Conservation (phyloP, 53 echinoderm and acorn worm genomes). For the Holothuria leucospilota region DNA sequence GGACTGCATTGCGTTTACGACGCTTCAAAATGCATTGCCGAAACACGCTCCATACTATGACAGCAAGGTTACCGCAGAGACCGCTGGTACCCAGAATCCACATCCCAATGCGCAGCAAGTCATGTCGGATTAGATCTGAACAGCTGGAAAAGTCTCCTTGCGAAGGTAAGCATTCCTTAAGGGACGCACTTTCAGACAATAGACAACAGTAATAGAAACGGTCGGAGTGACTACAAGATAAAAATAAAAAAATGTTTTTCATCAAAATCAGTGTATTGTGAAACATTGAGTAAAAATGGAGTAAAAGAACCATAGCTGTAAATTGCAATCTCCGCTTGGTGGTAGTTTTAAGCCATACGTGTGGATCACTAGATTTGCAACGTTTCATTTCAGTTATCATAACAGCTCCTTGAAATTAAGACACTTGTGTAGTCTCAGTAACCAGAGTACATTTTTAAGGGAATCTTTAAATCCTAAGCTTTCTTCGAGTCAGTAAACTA, state of each 20-base stretch:
- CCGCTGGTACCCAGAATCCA: constrained; percentile 41
- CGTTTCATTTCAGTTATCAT: too few relatives aligned
- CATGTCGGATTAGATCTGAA: constrained; percentile 15
- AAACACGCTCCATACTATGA: constrained; percentile 18
- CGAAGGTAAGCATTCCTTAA: constrained; percentile 46
- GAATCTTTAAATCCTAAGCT: too few relatives aligned
- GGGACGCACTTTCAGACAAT: not conserved
- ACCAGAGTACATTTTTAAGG: too few relatives aligned
- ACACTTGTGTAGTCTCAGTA: too few relatives aligned
- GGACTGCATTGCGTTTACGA: not conserved
- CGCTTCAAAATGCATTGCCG: not conserved
- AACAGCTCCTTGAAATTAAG: too few relatives aligned
- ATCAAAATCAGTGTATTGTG: too few relatives aligned
- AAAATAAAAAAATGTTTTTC: too few relatives aligned
- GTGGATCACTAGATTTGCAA: too few relatives aligned
- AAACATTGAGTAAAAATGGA: too few relatives aligned
- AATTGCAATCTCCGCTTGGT: not conserved
- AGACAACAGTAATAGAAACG: constrained; percentile 83
- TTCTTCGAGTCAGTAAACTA: too few relatives aligned
- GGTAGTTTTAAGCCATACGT: too few relatives aligned
- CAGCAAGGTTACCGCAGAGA: not conserved
- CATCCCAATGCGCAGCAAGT: constrained; percentile 1
- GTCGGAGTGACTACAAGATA: constrained; percentile 66
- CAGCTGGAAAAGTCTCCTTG: constrained; percentile 22
- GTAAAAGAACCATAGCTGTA: too few relatives aligned